Evolutionary conservation across 2,113 vertebrate genomes (phyloP).

Genomic region (Astur gentilis): DNA sequence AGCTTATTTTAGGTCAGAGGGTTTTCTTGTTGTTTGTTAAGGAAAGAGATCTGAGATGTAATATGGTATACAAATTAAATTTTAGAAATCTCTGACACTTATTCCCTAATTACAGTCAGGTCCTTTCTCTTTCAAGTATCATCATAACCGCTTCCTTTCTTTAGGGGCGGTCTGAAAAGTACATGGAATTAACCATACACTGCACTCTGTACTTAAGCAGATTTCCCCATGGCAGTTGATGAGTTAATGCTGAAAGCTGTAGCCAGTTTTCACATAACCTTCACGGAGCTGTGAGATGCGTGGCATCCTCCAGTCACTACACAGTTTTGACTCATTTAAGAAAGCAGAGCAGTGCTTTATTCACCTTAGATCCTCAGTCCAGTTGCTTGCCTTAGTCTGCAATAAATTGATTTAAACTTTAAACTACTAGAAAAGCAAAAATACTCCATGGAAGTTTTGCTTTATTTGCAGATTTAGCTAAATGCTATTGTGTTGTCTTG

Average conservation of each 20-base stretch:
- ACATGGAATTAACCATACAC: neutral
- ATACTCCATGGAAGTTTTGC: neutral
- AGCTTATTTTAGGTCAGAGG: neutral
- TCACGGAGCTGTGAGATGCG: neutral
- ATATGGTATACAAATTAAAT: slow-evolving; percentile 24
- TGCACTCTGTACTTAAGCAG: neutral
- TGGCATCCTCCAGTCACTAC: neutral
- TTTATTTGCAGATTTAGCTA: neutral
- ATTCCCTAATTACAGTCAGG: neutral
- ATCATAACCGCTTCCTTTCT: neutral
- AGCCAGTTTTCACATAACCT: neutral
- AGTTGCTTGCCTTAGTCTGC: neutral
- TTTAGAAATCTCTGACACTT: slow-evolving; percentile 22
- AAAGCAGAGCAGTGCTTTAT: neutral
- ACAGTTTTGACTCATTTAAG: neutral
- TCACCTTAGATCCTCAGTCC: neutral
- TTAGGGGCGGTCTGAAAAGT: neutral
- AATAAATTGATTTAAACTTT: neutral
- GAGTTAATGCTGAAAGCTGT: neutral
- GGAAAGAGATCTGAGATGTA: neutral
- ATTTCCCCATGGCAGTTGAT: neutral
- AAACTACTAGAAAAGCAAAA: neutral
- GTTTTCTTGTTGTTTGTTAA: neutral
- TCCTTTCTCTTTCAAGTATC: neutral
- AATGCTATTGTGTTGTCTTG: neutral